Evolutionary conservation across 2,888 invertebrate species (phyloP).

Genomic region (Heliconius ismenius): DNA sequence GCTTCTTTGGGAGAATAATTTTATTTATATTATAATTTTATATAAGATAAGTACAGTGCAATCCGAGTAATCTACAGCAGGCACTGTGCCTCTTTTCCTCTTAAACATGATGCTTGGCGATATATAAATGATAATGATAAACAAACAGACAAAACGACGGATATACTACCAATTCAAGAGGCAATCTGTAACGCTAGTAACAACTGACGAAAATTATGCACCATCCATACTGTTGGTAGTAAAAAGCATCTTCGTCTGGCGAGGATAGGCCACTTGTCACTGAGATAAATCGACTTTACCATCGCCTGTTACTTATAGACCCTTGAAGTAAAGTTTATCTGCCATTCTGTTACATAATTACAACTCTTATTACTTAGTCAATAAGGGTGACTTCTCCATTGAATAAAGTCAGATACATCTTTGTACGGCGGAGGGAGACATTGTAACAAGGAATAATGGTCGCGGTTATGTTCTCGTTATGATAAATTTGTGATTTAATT

Average conservation of each 20-base stretch:
- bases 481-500: constrained; percentile 72
- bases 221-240: constrained; percentile 51
- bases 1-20: no score
- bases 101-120: not conserved
- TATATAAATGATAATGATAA: not conserved
- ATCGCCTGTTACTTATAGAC: constrained; percentile 76
- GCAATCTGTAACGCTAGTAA: constrained; percentile 9
- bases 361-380: constrained; percentile 13
- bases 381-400: constrained; percentile 35
- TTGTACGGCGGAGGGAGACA: constrained; percentile 50
- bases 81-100: no score
- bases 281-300: constrained; percentile 74
- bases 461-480: constrained; percentile 66
- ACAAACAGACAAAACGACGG: not conserved
- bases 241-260: constrained; percentile 75
- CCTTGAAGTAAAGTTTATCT: constrained; percentile 59
- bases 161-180: not conserved
- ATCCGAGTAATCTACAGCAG: no score
- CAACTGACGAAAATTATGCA: constrained; percentile 51
- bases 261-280: constrained; percentile 77
- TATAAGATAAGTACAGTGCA: no score
- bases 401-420: not conserved
- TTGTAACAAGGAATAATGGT: constrained; percentile 62
- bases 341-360: constrained; percentile 27
- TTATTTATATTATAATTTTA: no score